Evolutionary conservation across 2,888 invertebrate species (phyloP).

Genomic region (Xiphydria camelus): DNA sequence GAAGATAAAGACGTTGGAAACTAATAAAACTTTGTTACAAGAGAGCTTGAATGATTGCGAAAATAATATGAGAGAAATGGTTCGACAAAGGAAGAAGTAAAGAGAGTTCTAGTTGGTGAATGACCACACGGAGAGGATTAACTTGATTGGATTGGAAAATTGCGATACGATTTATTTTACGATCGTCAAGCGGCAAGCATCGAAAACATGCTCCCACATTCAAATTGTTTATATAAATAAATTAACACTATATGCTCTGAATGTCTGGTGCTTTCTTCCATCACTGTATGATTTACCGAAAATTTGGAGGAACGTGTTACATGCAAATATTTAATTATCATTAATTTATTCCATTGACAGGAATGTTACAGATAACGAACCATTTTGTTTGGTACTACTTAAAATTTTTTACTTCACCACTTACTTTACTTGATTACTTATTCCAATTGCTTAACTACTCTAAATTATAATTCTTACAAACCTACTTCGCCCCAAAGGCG

Average conservation of each 20-base stretch:
- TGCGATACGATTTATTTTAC: too few relatives aligned
- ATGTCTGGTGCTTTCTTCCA: too few relatives aligned
- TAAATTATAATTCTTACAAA: constrained; percentile 31
- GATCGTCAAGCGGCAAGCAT: too few relatives aligned
- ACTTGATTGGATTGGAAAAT: too few relatives aligned
- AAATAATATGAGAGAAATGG: constrained; percentile 83
- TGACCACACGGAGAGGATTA: too few relatives aligned
- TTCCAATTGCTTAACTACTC: constrained; percentile 21
- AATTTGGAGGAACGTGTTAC: too few relatives aligned
- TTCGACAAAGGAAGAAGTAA: constrained; percentile 64
- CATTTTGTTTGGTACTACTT: constrained; percentile 23
- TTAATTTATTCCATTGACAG: constrained; percentile 37
- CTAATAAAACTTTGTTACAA: constrained; percentile 79
- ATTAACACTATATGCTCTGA: too few relatives aligned
- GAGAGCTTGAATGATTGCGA: constrained; percentile 82
- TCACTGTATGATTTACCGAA: too few relatives aligned
- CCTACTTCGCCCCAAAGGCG: constrained; percentile 24
- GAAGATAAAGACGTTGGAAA: constrained; percentile 74
- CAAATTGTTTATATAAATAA: too few relatives aligned
- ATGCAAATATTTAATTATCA: too few relatives aligned
- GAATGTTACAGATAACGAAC: constrained; percentile 37
- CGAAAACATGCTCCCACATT: too few relatives aligned
- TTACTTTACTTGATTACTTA: constrained; percentile 18
- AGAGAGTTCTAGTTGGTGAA: constrained; percentile 37
- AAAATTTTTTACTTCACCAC: constrained; percentile 10